Base-by-base conservation (phyloP, 2,888 invertebrate species). In the Exephanes ischioxanthus region DNA sequence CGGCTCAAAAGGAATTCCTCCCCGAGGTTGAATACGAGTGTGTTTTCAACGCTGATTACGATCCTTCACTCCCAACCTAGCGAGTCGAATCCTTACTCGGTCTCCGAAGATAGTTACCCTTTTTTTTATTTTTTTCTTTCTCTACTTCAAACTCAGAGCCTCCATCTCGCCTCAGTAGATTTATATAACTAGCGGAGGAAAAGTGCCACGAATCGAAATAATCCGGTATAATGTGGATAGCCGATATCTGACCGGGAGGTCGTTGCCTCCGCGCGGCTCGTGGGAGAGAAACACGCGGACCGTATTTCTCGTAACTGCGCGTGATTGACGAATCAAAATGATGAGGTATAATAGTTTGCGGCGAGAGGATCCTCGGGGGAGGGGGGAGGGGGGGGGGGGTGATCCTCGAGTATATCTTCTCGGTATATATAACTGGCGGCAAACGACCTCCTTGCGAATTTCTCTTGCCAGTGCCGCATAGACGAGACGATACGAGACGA, bases 251-350 rank as follows among this genome's bases (percentile, higher is more conserved):
- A 55, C 22, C 7, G 55, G 22, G 55, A 22, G 55, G n/a, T 55
- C 55, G 22, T 55, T 55, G 55, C 22, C 55, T 55, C 55, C 22
- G 19, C 55, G 9, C 55, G 55, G 3, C 55, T 19, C 9, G 7
- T 26, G 55, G 19, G 71, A 48, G 22, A 22, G 66, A 48, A 58
- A 37, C 33, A 37, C 19, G 14, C 63, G 22, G 55, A 55, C 30
- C 45, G 58, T 6, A 3, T 51, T 16, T 71, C 55, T 22, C 55
- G 19, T 55, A 22, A 48, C 51, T 30, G 55, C 66, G 33, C 58
- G 58, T 77, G 77, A 83, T 83, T 77, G 77, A 83, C 77, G 66
- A 83, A 83, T 83, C 45, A 72, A 67, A 72, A 72, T 83, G 30
- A 77, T 77, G 71, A 77, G 71, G n/a, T 66, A 53, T 72, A 66